A percentile compares a stretch with the other conserved stretches of the same genome.
These are phyloP conservation scores for Thinocorus orbignyianus DNA, from an alignment of 2,113 vertebrate genomes.

Conservation along the genomic window DNA sequence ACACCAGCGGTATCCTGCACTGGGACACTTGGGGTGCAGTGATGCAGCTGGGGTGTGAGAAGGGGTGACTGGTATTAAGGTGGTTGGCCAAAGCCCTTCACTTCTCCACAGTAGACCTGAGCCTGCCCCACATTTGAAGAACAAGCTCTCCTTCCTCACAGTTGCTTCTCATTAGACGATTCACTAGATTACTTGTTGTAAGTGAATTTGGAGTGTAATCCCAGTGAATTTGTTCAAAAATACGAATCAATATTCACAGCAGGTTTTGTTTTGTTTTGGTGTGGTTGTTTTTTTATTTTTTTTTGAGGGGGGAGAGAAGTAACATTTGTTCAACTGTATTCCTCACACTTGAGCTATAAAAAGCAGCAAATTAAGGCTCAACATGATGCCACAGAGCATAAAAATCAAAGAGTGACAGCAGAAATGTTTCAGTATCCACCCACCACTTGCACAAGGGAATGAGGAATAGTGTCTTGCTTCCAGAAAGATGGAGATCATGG, in stretches of 20 bases:
- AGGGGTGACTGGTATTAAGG: background rate
- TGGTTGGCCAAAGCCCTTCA: background rate
- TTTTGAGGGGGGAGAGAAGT: background rate
- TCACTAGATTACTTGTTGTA: background rate
- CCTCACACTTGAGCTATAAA: conserved; percentile 42
- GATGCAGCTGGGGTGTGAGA: accelerated
- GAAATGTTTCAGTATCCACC: conserved; percentile 1
- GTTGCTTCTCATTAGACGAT: background rate
- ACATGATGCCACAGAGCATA: background rate
- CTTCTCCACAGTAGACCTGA: background rate
- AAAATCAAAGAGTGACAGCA: conserved; percentile 26
- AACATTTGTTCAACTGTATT: conserved; percentile 28
- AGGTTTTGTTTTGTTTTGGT: background rate
- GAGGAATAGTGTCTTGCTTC: background rate
- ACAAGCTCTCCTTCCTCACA: accelerated
- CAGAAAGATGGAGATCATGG: background rate
- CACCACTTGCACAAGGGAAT: background rate
- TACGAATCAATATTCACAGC: conserved; percentile 4
- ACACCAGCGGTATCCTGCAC: background rate
- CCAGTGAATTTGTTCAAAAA: background rate
- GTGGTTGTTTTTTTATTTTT: background rate
- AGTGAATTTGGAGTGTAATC: background rate
- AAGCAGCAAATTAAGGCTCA: conserved; percentile 1
- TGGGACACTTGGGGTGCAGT: background rate
- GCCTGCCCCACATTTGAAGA: accelerated